phyloP scores from a whole-genome alignment of 2,113 vertebrate species.

The Podilymbus podiceps region DNA sequence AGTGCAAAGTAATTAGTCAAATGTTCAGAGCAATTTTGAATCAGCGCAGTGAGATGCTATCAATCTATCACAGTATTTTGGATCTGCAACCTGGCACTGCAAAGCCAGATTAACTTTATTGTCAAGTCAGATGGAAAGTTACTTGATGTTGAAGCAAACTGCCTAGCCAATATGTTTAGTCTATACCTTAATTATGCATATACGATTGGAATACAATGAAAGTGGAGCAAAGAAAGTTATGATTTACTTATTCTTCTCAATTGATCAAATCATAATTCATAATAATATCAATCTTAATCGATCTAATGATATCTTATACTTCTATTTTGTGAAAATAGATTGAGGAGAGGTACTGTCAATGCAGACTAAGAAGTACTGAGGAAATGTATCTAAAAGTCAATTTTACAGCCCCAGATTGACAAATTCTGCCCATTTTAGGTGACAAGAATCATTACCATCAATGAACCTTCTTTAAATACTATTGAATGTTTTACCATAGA shows the following conservation, averaged over 20 bases:
- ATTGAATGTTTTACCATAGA: conserved; percentile 46
- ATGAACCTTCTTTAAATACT: conserved; percentile 44
- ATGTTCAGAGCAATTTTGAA: neutral
- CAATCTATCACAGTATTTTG: neutral
- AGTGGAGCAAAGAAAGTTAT: neutral
- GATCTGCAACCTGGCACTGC: neutral
- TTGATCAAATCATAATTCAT: neutral
- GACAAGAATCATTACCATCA: conserved; percentile 27
- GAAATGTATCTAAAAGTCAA: conserved; percentile 30
- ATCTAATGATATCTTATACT: neutral
- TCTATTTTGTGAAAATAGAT: neutral
- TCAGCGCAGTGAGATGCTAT: neutral
- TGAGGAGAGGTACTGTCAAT: neutral
- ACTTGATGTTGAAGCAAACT: neutral
- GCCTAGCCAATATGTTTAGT: neutral
- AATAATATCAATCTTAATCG: neutral
- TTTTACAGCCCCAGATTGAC: conserved; percentile 57
- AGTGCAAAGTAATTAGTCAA: neutral
- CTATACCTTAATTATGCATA: neutral
- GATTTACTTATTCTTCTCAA: neutral
- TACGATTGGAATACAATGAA: neutral
- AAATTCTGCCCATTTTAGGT: conserved; percentile 26
- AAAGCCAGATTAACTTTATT: neutral
- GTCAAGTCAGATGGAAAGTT: neutral
- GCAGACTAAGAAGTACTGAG: conserved; percentile 37